Conservation (phyloP, 2,113 vertebrate genomes). For the Eurypyga helias region DNA sequence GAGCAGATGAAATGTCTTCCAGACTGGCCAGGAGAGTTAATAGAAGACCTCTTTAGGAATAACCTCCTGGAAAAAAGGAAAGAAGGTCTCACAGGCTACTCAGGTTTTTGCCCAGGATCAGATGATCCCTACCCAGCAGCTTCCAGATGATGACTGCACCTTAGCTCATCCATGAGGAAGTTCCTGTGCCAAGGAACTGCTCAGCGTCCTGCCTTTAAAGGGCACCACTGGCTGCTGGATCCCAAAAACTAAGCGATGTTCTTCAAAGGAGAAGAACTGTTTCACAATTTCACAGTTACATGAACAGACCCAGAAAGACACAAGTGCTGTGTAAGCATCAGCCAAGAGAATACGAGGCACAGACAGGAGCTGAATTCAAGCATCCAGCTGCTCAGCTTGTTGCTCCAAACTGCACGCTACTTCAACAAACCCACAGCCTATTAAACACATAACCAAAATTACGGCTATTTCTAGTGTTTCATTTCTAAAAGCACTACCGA, state of each 20-base stretch:
- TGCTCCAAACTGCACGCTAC: background rate
- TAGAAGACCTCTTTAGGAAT: background rate
- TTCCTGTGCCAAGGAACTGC: background rate
- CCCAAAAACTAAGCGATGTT: background rate
- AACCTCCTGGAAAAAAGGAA: background rate
- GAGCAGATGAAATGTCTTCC: background rate
- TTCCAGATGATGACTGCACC: background rate
- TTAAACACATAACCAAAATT: background rate
- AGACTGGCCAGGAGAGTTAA: background rate
- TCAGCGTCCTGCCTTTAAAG: background rate
- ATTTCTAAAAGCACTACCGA: background rate
- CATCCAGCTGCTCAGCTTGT: rapidly evolving
- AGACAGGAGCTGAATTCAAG: background rate
- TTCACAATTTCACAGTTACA: background rate
- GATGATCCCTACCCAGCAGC: background rate
- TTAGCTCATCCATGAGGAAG: background rate
- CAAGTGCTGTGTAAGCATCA: background rate
- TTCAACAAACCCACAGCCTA: background rate
- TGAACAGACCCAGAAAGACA: background rate
- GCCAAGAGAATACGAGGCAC: background rate
- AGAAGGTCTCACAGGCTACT: background rate
- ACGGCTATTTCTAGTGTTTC: background rate
- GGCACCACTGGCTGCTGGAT: background rate
- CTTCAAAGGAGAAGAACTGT: background rate
- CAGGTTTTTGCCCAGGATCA: background rate